Conservation (phyloP, 2,113 vertebrate species). For the Diadophis punctatus region DNA sequence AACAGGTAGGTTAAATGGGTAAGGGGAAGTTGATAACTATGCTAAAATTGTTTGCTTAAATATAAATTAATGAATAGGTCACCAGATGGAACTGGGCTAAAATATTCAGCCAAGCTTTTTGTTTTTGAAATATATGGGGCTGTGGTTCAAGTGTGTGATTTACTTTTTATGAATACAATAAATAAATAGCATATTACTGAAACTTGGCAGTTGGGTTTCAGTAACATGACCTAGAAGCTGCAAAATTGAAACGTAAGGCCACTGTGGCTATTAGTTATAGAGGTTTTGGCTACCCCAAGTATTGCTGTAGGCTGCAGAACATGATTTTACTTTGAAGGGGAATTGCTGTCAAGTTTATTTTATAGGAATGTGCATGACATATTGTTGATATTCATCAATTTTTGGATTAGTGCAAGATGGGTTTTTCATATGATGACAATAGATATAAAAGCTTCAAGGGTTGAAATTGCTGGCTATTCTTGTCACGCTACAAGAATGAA, state of each 20-base stretch:
- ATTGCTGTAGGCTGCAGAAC: neutral
- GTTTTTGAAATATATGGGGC: neutral
- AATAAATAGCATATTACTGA: neutral
- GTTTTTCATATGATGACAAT: neutral
- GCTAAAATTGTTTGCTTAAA: neutral
- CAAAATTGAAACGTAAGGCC: neutral
- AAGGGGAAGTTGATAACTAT: neutral
- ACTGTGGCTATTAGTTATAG: neutral
- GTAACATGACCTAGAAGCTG: neutral
- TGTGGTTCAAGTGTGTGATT: neutral
- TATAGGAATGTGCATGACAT: neutral
- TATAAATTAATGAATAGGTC: neutral
- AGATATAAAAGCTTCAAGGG: neutral
- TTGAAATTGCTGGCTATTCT: neutral
- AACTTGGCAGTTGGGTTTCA: neutral
- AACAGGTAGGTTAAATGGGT: neutral
- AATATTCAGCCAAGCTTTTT: neutral
- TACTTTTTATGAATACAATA: neutral
- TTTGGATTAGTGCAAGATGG: neutral
- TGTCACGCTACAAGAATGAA: neutral
- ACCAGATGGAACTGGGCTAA: neutral
- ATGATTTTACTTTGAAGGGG: neutral
- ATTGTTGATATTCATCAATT: neutral
- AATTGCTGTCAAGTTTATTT: neutral
- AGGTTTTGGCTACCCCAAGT: neutral